Evolutionary conservation across 2,888 invertebrate species (phyloP).

Genomic region (Octonoba sinensis): DNA sequence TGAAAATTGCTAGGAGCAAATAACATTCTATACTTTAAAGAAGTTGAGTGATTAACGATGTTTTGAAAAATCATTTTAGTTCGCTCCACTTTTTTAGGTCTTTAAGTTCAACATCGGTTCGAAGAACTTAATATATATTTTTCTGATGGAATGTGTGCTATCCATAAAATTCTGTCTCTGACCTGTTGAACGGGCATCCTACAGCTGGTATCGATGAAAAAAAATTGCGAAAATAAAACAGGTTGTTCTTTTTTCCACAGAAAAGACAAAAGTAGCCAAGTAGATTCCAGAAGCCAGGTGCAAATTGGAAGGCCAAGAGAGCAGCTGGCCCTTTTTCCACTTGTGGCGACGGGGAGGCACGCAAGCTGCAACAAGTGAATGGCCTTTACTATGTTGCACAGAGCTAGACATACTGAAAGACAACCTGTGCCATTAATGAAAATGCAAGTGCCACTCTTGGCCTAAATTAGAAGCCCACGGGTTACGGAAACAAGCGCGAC

Average conservation of each 20-base stretch:
- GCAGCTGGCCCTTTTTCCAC: conserved; percentile 51
- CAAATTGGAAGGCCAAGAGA: conserved; percentile 54
- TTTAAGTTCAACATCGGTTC: no score
- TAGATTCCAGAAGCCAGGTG: conserved; percentile 53
- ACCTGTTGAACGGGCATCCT: conserved; percentile 8
- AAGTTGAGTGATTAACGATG: no score
- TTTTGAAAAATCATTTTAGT: no score
- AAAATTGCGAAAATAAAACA: conserved; percentile 55
- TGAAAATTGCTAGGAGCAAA: no score
- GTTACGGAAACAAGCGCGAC: no score
- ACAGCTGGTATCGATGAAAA: conserved; percentile 56
- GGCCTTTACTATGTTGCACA: conserved; percentile 30
- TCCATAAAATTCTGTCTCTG: conserved; percentile 5
- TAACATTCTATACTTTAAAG: no score
- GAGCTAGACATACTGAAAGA: conserved; percentile 15
- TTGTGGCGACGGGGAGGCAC: conserved; percentile 46
- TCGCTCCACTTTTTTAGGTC: neutral
- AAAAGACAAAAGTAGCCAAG: conserved; percentile 56
- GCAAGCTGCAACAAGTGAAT: conserved; percentile 62
- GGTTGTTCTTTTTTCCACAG: conserved; percentile 22
- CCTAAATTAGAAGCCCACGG: no score
- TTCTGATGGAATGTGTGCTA: conserved; percentile 10
- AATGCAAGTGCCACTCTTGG: no score
- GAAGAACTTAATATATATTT: neutral
- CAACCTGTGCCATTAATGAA: conserved; percentile 25